Conservation (phyloP, 2,888 invertebrate species). For the Polyploca ridens region DNA sequence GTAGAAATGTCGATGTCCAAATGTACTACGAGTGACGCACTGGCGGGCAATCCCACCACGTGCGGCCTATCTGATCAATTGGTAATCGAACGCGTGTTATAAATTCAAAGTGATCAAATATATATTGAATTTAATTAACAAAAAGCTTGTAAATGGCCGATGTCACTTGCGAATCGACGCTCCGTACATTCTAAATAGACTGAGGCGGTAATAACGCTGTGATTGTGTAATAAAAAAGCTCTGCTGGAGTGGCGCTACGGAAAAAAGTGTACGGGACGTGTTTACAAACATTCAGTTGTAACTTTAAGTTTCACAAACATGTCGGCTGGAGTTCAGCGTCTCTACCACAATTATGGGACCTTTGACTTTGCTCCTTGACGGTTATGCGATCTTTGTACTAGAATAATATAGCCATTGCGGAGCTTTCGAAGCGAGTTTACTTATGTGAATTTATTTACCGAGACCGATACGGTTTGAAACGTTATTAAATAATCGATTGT, state of each 20-base stretch:
- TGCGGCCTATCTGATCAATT: conserved; percentile 19
- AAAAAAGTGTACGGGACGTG: conserved; percentile 58
- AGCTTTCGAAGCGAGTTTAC: conserved; percentile 30
- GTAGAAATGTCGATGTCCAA: conserved; percentile 72
- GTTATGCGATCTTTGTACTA: conserved; percentile 39
- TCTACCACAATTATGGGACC: conserved; percentile 49
- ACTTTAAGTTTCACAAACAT: conserved; percentile 36
- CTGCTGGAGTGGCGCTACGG: conserved; percentile 63
- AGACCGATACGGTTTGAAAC: conserved; percentile 53
- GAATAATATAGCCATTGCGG: conserved; percentile 34
- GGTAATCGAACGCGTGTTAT: conserved; percentile 16
- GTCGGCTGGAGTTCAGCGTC: conserved; percentile 38
- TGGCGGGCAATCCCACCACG: conserved; percentile 54
- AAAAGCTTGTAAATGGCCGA: neutral
- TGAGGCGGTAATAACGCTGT: conserved; percentile 58
- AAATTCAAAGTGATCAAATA: neutral
- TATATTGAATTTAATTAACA: neutral
- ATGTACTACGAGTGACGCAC: conserved; percentile 59
- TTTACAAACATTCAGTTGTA: conserved; percentile 67
- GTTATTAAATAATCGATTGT: conserved; percentile 71
- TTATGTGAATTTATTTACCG: conserved; percentile 50
- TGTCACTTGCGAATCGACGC: conserved; percentile 41
- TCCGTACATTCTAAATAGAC: conserved; percentile 59
- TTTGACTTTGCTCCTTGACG: conserved; percentile 43
- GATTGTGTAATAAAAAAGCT: conserved; percentile 68